These are phyloP conservation scores for Anhinga anhinga DNA, from an alignment of 2,113 vertebrate species.

Conservation along the genomic window DNA sequence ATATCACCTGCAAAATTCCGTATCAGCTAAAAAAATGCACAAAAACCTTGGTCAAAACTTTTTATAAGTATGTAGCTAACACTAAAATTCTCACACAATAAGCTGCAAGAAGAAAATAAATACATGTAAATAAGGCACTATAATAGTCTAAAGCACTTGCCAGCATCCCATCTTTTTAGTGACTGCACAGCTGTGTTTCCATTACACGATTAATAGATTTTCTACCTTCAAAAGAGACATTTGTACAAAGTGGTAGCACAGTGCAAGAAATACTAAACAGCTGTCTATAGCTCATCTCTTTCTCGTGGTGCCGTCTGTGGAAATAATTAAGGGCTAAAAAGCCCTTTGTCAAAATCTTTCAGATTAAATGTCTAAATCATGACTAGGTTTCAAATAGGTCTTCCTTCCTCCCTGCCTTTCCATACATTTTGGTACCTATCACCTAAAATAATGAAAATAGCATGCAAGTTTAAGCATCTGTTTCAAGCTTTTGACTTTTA, in stretches of 20 bases:
- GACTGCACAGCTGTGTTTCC: neutral
- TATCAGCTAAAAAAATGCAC: neutral
- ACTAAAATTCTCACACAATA: neutral
- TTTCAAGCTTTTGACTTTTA: neutral
- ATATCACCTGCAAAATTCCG: neutral
- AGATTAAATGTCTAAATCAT: neutral
- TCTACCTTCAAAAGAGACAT: neutral
- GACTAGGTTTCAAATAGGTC: neutral
- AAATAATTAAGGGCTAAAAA: neutral
- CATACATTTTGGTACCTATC: neutral
- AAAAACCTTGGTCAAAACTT: neutral
- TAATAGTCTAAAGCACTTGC: neutral
- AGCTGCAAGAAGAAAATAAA: neutral
- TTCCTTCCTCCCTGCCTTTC: neutral
- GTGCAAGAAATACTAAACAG: neutral
- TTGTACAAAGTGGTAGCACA: neutral
- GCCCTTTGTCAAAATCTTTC: neutral
- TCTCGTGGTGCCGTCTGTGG: neutral
- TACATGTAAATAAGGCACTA: neutral
- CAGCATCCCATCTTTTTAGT: neutral
- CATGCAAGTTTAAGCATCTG: neutral
- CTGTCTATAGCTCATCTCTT: neutral
- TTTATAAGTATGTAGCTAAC: neutral
- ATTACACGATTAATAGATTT: neutral
- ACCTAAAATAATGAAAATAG: neutral